Evolutionary conservation across 1,140 invertebrate genomes (phyloP).

Genomic region (Parapsyche elsis): DNA sequence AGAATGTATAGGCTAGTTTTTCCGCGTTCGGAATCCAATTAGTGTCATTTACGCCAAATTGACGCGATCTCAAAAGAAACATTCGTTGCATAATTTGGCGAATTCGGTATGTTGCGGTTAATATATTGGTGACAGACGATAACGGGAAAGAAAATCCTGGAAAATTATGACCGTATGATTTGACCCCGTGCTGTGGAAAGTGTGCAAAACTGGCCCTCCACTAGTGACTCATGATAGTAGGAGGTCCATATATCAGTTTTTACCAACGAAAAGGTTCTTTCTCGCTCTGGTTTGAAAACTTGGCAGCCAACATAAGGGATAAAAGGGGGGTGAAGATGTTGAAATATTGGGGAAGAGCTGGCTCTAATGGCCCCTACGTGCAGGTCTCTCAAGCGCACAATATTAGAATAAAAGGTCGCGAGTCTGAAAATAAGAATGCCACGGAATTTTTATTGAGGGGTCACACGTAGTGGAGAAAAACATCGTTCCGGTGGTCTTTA

Average conservation of each 20-base stretch:
- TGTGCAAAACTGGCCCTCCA: not conserved
- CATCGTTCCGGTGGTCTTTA: no score
- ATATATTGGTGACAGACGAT: no score
- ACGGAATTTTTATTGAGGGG: conserved; percentile 8
- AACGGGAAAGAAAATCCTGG: no score
- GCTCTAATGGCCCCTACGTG: conserved; percentile 3
- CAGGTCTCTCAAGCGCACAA: not conserved
- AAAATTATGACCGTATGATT: not conserved
- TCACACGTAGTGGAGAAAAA: no score
- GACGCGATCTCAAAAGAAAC: no score
- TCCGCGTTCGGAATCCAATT: no score
- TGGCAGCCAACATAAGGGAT: not conserved
- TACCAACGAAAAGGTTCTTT: not conserved
- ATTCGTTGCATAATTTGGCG: no score
- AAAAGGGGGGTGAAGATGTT: not conserved
- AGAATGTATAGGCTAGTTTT: no score
- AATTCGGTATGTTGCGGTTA: no score
- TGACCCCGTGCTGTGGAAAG: not conserved
- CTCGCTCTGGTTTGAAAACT: not conserved
- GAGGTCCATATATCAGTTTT: conserved; percentile 1
- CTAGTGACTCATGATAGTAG: conserved; percentile 8
- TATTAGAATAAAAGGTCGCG: conserved; percentile 22
- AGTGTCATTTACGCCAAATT: no score
- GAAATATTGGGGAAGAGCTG: conserved; percentile 15
- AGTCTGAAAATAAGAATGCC: conserved; percentile 11